Conservation (phyloP, 2,113 vertebrate species). For the Salvelinus namaycush region DNA sequence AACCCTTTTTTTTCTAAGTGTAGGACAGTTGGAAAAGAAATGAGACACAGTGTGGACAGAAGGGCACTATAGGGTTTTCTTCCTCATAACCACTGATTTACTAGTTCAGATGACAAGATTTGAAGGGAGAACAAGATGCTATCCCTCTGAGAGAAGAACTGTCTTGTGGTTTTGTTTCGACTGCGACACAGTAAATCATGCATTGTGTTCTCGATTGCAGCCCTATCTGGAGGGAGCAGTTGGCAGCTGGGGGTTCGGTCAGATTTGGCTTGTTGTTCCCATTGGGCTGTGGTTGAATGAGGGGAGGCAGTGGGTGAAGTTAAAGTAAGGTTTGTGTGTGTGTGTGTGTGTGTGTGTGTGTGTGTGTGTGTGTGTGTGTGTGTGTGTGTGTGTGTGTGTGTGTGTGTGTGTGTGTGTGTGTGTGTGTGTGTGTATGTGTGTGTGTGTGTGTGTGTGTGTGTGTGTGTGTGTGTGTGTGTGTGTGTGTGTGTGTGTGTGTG, state of each 20-base stretch:
- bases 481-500: no score
- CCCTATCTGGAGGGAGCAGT: slow-evolving; percentile 43
- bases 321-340: background rate
- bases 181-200: slow-evolving; percentile 60
- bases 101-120: background rate
- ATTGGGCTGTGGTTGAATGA: background rate
- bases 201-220: slow-evolving; percentile 45
- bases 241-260: slow-evolving; percentile 13
- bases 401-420: no score
- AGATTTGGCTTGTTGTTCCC: background rate
- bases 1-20: no score
- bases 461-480: background rate
- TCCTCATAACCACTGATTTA: slow-evolving; percentile 3
- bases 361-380: no score
- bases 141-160: slow-evolving; percentile 53
- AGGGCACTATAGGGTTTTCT: background rate
- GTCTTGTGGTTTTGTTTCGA: slow-evolving; percentile 36
- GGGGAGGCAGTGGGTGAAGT: background rate
- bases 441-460: background rate
- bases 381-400: no score
- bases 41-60: no score
- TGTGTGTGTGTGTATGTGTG: no score
- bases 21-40: no score
- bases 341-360: background rate
- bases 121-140: slow-evolving; percentile 25